Percentiles rank a stretch among this genome's conserved stretches.
phyloP scores from a whole-genome alignment of 2,888 invertebrate genomes.

The Coremacera marginata region DNA sequence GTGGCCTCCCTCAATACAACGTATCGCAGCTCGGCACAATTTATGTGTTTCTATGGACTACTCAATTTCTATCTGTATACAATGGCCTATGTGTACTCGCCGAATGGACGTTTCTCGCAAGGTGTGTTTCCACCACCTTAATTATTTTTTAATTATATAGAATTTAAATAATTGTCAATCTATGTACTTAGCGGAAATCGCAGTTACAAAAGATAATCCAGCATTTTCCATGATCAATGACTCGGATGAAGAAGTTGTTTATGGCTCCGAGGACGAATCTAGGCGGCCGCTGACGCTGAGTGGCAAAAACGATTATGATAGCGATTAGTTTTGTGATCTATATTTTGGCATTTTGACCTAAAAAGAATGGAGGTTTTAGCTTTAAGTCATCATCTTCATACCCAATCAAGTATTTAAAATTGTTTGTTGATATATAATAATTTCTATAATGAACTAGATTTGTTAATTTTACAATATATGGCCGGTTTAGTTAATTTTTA shows the following conservation, averaged over 20 bases:
- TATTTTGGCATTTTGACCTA: too few species aligned
- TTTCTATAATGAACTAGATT: too few species aligned
- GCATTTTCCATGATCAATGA: conserved; percentile 98
- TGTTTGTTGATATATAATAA: not conserved
- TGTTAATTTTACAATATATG: too few species aligned
- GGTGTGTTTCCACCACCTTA: conserved; percentile 73
- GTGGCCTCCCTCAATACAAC: conserved; percentile 88
- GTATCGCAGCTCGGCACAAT: conserved; percentile 93
- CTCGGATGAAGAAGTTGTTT: conserved; percentile 96
- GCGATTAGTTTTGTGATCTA: conserved; percentile 71
- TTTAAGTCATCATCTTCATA: not conserved
- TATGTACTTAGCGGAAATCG: conserved; percentile 75
- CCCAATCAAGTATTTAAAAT: not conserved
- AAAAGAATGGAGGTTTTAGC: too few species aligned
- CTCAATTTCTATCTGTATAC: conserved; percentile 94
- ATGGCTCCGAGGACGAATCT: conserved; percentile 91
- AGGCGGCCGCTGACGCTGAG: conserved; percentile 81
- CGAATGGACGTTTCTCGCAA: conserved; percentile 83
- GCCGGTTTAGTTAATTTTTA: too few species aligned
- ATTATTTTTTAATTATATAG: too few species aligned
- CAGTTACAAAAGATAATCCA: conserved; percentile 96
- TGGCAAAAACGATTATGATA: conserved; percentile 76
- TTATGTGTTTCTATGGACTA: conserved; percentile 94
- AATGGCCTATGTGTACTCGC: conserved; percentile 95
- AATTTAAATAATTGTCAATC: not conserved